Base-by-base conservation (phyloP, 2,113 vertebrate genomes). In the Phylloscopus trochiloides region DNA sequence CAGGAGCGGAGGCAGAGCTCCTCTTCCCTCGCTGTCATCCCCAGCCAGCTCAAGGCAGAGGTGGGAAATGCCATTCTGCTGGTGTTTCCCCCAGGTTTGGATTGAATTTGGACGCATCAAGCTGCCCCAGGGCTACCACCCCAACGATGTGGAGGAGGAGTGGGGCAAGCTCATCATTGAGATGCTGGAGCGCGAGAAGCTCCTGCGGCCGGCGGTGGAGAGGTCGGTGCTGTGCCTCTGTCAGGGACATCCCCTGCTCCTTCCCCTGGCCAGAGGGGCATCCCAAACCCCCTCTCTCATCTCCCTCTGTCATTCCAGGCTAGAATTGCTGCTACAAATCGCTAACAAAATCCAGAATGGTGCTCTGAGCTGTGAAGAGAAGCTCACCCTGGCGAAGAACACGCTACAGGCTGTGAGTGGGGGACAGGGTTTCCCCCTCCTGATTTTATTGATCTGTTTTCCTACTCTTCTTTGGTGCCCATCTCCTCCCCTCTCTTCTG, bases 91-190 rank as follows among this genome's bases (percentile, higher is more conserved):
- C 48, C 78, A 99, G 99, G 98, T 98, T 7, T 99, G 99, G 99
- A 99, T 99, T 61, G 99, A 99, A 91, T 99, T 99, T 93, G 99
- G 99, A 26, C 99, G 99, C 26, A 98, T 99, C 95, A 99, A 99
- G 94, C 97, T 99, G 91, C 99, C 99, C 75, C 99, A 99, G 94
- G 99, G 99, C 48, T 98, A 98, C 95, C 99, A 99, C 94, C 99
- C 99, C 65, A 99, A 99, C 3, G 98, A 99, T 26, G 98, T 99
- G 88, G 99, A 99, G 95, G 99, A 99, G 97, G 99, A 99, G 52
- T 99, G 99, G 99, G 99, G 99, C 34, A 99, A 99, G 88, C 99
- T 99, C 88, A 99, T 99, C 97, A 97, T 99, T 40, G 99, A 99
- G 97, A 99, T 99, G 99, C 97, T 99, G 96, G 99, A 99, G 94